A percentile compares a stretch with the other conserved stretches of the same genome.
phyloP scores from a whole-genome alignment of 2,888 invertebrate species.

The Lepidonotus clava region DNA sequence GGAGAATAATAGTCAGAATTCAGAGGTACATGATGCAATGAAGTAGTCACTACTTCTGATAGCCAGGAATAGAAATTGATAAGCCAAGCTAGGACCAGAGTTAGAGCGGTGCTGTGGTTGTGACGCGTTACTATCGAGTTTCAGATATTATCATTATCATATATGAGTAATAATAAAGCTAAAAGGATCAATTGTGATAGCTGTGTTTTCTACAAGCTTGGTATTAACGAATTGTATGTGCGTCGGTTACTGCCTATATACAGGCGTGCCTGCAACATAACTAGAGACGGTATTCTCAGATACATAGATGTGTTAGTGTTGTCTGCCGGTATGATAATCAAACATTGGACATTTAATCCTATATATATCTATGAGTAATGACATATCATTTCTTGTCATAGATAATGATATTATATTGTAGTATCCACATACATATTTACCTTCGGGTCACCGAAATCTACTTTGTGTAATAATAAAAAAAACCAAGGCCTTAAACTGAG shows the following conservation, averaged over 20 bases:
- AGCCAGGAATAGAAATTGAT: background rate
- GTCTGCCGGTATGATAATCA: conserved; percentile 46
- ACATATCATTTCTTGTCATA: conserved; percentile 52
- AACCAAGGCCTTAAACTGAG: conserved; percentile 44
- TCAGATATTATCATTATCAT: conserved; percentile 32
- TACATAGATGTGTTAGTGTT: conserved; percentile 52
- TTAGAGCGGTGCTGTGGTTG: conserved; percentile 53
- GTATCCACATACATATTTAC: conserved; percentile 23
- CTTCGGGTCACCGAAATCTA: conserved; percentile 41
- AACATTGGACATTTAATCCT: conserved; percentile 39
- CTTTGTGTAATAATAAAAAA: background rate
- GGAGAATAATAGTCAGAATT: conserved; percentile 11
- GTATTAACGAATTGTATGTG: conserved; percentile 21
- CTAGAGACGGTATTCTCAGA: conserved; percentile 29
- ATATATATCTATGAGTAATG: conserved; percentile 29
- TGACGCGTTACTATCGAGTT: conserved; percentile 47
- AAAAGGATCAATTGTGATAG: conserved; percentile 50
- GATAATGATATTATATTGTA: conserved; percentile 49
- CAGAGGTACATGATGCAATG: conserved; percentile 6
- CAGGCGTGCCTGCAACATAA: background rate
- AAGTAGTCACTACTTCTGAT: background rate
- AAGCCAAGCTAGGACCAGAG: conserved; percentile 36
- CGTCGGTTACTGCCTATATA: background rate
- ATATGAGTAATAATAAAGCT: conserved; percentile 34
- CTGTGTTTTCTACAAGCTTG: conserved; percentile 51